Base-by-base conservation (phyloP, 2,113 vertebrate genomes). In the Clarias macrocephalus region DNA sequence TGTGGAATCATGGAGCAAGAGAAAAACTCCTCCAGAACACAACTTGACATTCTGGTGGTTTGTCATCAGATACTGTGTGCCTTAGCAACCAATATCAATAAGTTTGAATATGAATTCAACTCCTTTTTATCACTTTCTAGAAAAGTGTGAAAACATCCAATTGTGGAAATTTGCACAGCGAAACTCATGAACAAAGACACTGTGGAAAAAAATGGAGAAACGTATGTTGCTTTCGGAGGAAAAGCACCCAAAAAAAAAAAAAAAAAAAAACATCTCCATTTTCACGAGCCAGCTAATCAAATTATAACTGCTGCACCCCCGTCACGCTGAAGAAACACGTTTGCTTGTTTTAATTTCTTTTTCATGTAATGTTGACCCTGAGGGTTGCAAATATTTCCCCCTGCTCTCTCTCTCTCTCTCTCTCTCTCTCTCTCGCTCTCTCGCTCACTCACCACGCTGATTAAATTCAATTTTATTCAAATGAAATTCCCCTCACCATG, bases 381-480 rank as follows among this genome's bases (percentile, higher is more conserved):
- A 62, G 80, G 88, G 89, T 62, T 88, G 79, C 84, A 76, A 91
- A 88, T 85, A 85, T 91, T 86, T 86, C 73, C 85, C 80, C 57
- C 30, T 37, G 52, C 79, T 77, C 80, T 63, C 88, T 57, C 9
- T 86, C 63, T 82, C 85, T 66, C 54, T 11, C 76, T 80, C 87
- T 16, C 81, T 75, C 73, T 57, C 82, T 70, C 89, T 52, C 12
- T 86, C 63, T 82, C 85, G 60, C 79, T 77, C 80, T 63, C 88
- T 80, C 87, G 18, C 81, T 75, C 73, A 63, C 82, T 70, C 89
- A 57, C 82, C 81, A 84, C 6, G 7, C 87, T 90, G 90, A 93
- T 93, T 91, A 89, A 93, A 92, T 93, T 91, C 15, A 83, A 80
- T 88, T 89, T 92, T 89, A 93, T 92, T 92, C 89, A 92, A 91